Conservation (phyloP, 2,113 vertebrate genomes). For the Chloropsis cyanopogon region DNA sequence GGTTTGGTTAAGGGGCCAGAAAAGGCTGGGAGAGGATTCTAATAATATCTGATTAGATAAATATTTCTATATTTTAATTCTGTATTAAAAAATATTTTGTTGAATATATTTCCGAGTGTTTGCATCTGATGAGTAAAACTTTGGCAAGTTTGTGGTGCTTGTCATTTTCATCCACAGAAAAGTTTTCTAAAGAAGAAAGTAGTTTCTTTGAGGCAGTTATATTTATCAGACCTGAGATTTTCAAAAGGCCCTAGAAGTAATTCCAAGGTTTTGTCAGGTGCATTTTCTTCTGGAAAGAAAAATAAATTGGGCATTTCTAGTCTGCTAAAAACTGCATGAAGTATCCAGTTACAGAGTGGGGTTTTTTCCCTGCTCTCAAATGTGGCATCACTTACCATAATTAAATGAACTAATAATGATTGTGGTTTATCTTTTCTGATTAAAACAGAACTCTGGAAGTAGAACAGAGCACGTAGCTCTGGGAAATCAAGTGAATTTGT, state of each 20-base stretch:
- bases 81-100: not conserved
- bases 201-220: not conserved
- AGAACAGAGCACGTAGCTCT: not conserved
- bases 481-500: slow-evolving; percentile 15
- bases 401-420: not conserved
- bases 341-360: not conserved
- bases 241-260: not conserved
- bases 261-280: not conserved
- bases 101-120: not conserved
- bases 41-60: not conserved
- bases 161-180: not conserved
- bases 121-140: not conserved
- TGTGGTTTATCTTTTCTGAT: slow-evolving; percentile 8
- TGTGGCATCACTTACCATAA: not conserved
- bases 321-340: not conserved
- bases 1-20: not conserved
- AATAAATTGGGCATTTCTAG: not conserved
- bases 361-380: not conserved
- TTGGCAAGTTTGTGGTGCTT: not conserved
- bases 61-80: not conserved
- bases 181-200: not conserved
- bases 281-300: not conserved
- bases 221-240: not conserved
- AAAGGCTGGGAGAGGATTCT: not conserved
- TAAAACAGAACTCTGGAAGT: not conserved